Evolutionary conservation across 53 echinoderm and acorn worm genomes (phyloP).

Genomic region (Arbacia lixula): DNA sequence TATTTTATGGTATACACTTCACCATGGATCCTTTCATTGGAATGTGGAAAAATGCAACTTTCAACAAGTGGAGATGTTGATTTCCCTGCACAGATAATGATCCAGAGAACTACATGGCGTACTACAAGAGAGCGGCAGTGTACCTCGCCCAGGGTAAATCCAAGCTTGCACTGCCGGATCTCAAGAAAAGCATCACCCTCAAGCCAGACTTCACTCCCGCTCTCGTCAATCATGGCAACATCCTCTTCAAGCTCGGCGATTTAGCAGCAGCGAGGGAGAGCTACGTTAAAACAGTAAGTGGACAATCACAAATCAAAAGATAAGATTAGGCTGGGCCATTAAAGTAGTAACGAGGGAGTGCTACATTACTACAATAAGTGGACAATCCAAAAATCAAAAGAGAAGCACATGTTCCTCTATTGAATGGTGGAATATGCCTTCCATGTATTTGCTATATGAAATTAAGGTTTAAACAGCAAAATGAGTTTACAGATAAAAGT

Average conservation of each 20-base stretch:
- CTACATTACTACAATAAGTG: no score
- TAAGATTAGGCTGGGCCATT: no score
- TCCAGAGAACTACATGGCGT: constrained; percentile 84
- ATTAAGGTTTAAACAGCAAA: no score
- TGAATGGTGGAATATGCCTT: no score
- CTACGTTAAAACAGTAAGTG: constrained; percentile 77
- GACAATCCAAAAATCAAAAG: no score
- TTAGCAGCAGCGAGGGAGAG: constrained; percentile 72
- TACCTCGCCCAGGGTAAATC: constrained; percentile 91
- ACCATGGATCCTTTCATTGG: no score
- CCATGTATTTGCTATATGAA: no score
- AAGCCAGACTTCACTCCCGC: constrained; percentile 94
- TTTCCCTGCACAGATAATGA: constrained; percentile 68
- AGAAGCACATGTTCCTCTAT: no score
- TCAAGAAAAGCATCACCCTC: constrained; percentile 82
- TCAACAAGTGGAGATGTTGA: not conserved
- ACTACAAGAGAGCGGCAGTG: constrained; percentile 92
- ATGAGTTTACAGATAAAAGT: no score
- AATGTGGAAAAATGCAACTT: not conserved
- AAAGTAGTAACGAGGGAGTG: no score
- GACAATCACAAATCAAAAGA: no score
- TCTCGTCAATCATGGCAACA: constrained; percentile 79
- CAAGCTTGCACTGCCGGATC: constrained; percentile 88
- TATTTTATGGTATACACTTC: no score
- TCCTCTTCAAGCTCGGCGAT: constrained; percentile 78